phyloP scores from a whole-genome alignment of 2,888 invertebrate genomes.

The Trissolcus japonicus region DNA sequence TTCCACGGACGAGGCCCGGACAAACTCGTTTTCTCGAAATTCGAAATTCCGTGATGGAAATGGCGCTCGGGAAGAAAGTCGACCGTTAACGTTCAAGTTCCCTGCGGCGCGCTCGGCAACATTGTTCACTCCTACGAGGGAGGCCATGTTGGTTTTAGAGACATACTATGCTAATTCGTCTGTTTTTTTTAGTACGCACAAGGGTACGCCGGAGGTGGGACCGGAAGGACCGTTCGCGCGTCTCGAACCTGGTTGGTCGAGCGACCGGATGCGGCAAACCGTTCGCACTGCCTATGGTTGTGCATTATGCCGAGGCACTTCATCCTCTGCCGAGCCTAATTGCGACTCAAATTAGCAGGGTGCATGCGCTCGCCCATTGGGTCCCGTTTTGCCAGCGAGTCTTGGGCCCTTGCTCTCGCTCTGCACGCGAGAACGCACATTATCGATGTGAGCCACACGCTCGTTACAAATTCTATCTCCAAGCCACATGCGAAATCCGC shows the following conservation, averaged over 20 bases:
- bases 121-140: constrained; percentile 38
- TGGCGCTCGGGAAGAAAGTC: background rate
- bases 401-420: background rate
- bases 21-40: background rate
- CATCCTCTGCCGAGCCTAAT: constrained; percentile 28
- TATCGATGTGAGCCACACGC: constrained; percentile 36
- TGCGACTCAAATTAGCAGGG: constrained; percentile 45
- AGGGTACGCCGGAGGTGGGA: constrained; percentile 52
- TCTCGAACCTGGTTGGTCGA: constrained; percentile 50
- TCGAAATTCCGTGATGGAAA: background rate
- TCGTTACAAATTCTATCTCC: constrained; percentile 34
- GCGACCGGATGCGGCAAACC: constrained; percentile 47
- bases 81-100: background rate
- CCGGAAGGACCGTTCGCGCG: constrained; percentile 48
- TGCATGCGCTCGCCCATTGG: constrained; percentile 34
- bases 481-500: constrained; percentile 11
- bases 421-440: constrained; percentile 45
- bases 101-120: constrained; percentile 4
- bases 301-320: constrained; percentile 16
- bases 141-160: constrained; percentile 45
- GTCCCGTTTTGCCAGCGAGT: constrained; percentile 14
- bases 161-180: constrained; percentile 35
- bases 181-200: constrained; percentile 26
- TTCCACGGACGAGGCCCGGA: background rate
- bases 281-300: constrained; percentile 43